phyloP scores from a whole-genome alignment of 1,140 invertebrate genomes.

The Harpegnathos saltator region DNA sequence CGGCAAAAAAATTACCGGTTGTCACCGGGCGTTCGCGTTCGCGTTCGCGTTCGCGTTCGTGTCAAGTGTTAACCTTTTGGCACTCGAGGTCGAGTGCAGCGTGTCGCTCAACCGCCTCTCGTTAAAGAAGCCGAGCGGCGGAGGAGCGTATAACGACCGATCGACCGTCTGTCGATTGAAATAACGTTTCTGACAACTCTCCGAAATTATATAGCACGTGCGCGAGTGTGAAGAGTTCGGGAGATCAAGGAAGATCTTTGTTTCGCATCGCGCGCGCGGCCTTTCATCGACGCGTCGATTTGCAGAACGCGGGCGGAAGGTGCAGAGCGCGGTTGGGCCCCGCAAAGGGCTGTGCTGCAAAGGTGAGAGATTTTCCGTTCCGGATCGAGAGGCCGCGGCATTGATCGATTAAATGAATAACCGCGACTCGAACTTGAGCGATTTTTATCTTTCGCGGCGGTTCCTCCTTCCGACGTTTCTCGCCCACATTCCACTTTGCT shows the following conservation, averaged over 20 bases:
- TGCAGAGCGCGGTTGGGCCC: no score
- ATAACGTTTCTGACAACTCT: conserved; percentile 46
- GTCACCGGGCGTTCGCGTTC: conserved; percentile 49
- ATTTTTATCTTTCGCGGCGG: no score
- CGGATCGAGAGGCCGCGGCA: no score
- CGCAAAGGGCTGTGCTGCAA: no score
- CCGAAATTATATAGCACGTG: conserved; percentile 50
- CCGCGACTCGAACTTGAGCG: no score
- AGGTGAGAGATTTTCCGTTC: no score
- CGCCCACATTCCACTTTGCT: no score
- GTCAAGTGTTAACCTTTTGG: conserved; percentile 29
- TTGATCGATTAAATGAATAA: no score
- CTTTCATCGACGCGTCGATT: background rate
- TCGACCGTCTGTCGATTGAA: conserved; percentile 47
- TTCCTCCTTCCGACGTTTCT: no score
- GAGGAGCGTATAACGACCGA: conserved; percentile 45
- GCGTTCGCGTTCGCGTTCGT: no score
- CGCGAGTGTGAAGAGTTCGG: conserved; percentile 16
- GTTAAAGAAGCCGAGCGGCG: conserved; percentile 39
- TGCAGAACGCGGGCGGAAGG: background rate
- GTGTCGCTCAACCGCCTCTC: background rate
- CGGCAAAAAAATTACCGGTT: conserved; percentile 55
- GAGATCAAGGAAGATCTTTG: conserved; percentile 34
- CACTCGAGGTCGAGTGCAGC: background rate
- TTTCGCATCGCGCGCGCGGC: conserved; percentile 29